Evolutionary conservation across 2,113 vertebrate species (phyloP).

Genomic region (Galbula dea): DNA sequence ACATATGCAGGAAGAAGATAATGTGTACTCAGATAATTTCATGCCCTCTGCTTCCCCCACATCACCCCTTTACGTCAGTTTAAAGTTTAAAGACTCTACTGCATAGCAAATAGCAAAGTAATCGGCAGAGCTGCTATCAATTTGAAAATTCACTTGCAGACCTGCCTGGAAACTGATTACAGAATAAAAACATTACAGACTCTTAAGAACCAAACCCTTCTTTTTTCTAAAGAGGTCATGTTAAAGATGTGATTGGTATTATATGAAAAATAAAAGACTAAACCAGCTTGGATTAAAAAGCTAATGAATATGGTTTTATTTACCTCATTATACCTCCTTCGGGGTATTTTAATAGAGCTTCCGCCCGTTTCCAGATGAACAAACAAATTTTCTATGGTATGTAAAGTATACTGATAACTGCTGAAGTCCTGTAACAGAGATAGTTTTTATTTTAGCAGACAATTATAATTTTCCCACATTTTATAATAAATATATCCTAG

Average conservation of each 20-base stretch:
- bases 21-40: not conserved
- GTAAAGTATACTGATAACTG: slow-evolving; percentile 92
- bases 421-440: slow-evolving; percentile 82
- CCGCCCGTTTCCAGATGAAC: slow-evolving; percentile 95
- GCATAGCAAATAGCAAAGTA: not conserved
- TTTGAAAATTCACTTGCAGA: not conserved
- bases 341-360: slow-evolving; percentile 91
- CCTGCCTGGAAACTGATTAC: not conserved
- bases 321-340: slow-evolving; percentile 85
- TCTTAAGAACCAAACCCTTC: not conserved
- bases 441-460: not conserved
- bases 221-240: not conserved
- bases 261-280: not conserved
- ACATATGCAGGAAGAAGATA: not conserved
- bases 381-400: slow-evolving; percentile 83
- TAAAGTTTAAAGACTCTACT: not conserved
- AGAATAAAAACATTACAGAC: not conserved
- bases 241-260: not conserved
- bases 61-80: not conserved
- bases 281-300: not conserved
- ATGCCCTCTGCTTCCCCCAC: too few species aligned
- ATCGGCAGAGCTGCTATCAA: not conserved
- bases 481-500: not conserved
- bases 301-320: slow-evolving; percentile 17
- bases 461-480: not conserved